These are phyloP conservation scores for Drosophila kanekoi DNA, from an alignment of 2,888 invertebrate genomes.

Conservation along the genomic window DNA sequence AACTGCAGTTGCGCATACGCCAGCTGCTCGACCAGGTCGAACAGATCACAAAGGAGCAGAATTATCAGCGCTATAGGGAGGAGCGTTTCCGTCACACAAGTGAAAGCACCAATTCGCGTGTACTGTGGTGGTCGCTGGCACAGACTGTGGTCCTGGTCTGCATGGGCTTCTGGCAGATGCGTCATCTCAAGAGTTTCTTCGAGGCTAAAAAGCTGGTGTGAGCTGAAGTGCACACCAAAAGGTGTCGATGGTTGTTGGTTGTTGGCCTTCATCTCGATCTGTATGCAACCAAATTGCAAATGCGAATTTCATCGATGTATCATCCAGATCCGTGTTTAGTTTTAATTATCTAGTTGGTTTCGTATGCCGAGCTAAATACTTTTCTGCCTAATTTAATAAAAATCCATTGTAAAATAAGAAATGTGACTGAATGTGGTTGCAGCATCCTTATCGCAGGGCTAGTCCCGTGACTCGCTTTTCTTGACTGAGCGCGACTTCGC, in stretches of 20 bases:
- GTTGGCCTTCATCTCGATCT: slow-evolving; percentile 38
- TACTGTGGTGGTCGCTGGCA: slow-evolving; percentile 98
- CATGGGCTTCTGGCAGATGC: slow-evolving; percentile 99
- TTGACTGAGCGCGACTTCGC: slow-evolving; percentile 55
- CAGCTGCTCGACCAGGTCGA: slow-evolving; percentile 99
- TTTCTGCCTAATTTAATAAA: slow-evolving; percentile 75
- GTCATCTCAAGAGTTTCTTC: slow-evolving; percentile 99
- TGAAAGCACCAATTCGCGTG: slow-evolving; percentile 97
- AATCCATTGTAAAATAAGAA: slow-evolving; percentile 70
- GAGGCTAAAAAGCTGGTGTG: slow-evolving; percentile 98
- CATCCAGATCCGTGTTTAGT: slow-evolving; percentile 61
- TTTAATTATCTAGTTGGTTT: slow-evolving; percentile 59
- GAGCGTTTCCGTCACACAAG: slow-evolving; percentile 98
- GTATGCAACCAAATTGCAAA: slow-evolving; percentile 41
- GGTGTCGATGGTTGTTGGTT: slow-evolving; percentile 28
- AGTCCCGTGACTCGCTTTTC: slow-evolving; percentile 70
- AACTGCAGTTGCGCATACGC: slow-evolving; percentile 96
- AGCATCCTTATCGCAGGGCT: slow-evolving; percentile 40
- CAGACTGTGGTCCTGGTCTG: slow-evolving; percentile 95
- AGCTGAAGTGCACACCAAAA: slow-evolving; percentile 13
- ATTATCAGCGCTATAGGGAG: slow-evolving; percentile 99
- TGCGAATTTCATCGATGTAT: slow-evolving; percentile 68
- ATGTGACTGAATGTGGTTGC: slow-evolving; percentile 9
- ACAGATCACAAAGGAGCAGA: slow-evolving; percentile 99
- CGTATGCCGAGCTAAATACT: slow-evolving; percentile 46